Base-by-base conservation (phyloP, 2,113 vertebrate genomes). In the Myrmecophaga tridactyla region DNA sequence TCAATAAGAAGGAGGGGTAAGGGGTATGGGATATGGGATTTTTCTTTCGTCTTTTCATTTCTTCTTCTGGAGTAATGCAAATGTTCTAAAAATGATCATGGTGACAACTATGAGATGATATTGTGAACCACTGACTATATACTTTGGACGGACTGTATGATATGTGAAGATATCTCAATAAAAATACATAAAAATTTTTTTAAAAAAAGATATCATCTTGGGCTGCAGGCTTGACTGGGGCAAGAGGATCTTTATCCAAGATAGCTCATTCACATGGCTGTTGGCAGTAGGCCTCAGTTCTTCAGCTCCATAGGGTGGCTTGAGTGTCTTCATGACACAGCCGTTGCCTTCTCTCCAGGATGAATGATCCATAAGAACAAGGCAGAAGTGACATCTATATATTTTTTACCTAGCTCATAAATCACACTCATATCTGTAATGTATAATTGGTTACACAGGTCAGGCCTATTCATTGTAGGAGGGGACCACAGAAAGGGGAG, bases 401-500 rank as follows among this genome's bases (percentile, higher is more conserved):
- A 6, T 63, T 9, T 43, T 46, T 62, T 83, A 92, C 25, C 41
- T 62, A 92, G 81, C 60, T 96, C 43, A 88, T 46, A 95, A 94
- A 62, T 63, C 15, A 73, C 10, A 63, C 9, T 73, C 70, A 80
- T 80, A 83, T 62, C 51, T 73, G 3, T 87, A 67, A 31, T 89
- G 89, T 62, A 46, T 29, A 86, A 39, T n/a, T 92, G 63, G 58
- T 83, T 83, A 92, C 53, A 87, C 21, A 92, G 17, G 82, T n/a
- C 3, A 94, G 31, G 13, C 18, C 27, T 95, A 85, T 69, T 87
- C 31, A 39, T 29, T 63, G 48, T 80, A 51, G 72, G 51, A 70
- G 20, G n/a, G 29, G 18, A 82, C 39, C 65, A 41, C 34, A 81
- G 36, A 84, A 92, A 92, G 63, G 27, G 21, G 89, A 89, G 43